Base-by-base conservation (phyloP, 2,113 vertebrate species). In the Acrocephalus arundinaceus region DNA sequence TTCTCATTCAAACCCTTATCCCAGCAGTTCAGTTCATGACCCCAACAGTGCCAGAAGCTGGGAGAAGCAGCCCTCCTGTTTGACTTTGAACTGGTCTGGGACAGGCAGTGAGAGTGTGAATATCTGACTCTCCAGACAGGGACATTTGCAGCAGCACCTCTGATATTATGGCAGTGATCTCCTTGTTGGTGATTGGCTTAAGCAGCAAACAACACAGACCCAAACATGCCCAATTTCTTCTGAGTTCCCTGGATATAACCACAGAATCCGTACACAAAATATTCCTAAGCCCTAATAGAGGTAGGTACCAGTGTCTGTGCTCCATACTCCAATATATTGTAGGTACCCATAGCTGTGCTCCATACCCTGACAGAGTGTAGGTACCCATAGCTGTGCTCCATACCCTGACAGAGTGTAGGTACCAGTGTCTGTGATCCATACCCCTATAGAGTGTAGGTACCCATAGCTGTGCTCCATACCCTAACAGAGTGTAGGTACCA, bases 171-270 rank as follows among this genome's bases (percentile, higher is more conserved):
- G 35, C 48, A 31, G n/a, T 30, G 65, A 43, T 52, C 37, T 39
- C 51, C 33, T 51, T n/a, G 17, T 19, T 78, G 41, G 12, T 52
- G 23, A 13, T 48, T 0, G 0, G 37, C 39, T 62, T 43, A 9
- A 65, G 54, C 41, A 58, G 55, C 45, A 52, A 18, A 76, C 46
- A 49, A 33, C 70, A 61, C 3, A 2, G 1, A 24, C 22, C 1
- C 11, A 31, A 61, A 33, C 0, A 1, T 2, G 2, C 17, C 15
- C 39, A 25, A 1, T 49, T 73, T 35, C 21, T 46, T 33, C 33
- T 3, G 1, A 15, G 5, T 43, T 88, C 9, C 70, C 41, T 51
- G 15, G 18, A 0, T 14, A 0, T 8, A 23, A 63, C 11, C 28
- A 11, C 7, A 48, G 45, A 52, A 16, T 14, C 49, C 2, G 4